A percentile compares a stretch with the other conserved stretches of the same genome.
These are phyloP conservation scores for Mormyrus hasselquistii DNA, from an alignment of 2,797 vertebrate genomes.

Conservation along the genomic window DNA sequence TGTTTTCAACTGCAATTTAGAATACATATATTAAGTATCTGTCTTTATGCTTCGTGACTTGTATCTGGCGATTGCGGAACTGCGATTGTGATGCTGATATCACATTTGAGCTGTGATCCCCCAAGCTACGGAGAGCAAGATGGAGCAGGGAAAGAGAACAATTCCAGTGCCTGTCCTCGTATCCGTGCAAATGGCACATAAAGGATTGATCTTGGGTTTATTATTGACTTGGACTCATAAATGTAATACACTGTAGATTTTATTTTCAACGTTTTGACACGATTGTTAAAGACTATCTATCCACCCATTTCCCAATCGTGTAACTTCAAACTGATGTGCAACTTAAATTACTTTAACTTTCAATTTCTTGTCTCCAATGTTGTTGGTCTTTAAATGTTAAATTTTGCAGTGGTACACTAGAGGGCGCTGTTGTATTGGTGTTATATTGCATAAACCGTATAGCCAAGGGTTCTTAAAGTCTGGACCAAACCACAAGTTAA, in stretches of 20 bases:
- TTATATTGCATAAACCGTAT: not conserved
- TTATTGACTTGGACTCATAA: not conserved
- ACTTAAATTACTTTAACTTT: not conserved
- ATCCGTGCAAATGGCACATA: not conserved
- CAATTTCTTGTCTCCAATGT: not conserved
- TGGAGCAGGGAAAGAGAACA: not conserved
- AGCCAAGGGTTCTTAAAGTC: not conserved
- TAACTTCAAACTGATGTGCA: not conserved
- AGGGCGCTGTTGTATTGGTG: not conserved
- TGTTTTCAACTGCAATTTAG: not conserved
- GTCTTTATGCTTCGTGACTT: not conserved
- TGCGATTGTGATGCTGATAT: not conserved
- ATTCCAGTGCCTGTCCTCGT: not conserved
- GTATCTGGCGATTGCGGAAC: not conserved
- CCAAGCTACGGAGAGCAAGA: not conserved
- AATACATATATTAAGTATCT: not conserved
- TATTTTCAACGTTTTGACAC: not conserved
- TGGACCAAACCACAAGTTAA: not conserved
- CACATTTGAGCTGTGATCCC: not conserved
- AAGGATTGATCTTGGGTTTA: not conserved
- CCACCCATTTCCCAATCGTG: not conserved
- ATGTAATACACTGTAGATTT: not conserved
- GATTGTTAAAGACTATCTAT: not conserved
- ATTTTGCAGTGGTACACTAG: not conserved
- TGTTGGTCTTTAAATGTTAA: not conserved